These are phyloP conservation scores for Ptychoptera albimana DNA, from an alignment of 2,888 invertebrate species.

Conservation along the genomic window DNA sequence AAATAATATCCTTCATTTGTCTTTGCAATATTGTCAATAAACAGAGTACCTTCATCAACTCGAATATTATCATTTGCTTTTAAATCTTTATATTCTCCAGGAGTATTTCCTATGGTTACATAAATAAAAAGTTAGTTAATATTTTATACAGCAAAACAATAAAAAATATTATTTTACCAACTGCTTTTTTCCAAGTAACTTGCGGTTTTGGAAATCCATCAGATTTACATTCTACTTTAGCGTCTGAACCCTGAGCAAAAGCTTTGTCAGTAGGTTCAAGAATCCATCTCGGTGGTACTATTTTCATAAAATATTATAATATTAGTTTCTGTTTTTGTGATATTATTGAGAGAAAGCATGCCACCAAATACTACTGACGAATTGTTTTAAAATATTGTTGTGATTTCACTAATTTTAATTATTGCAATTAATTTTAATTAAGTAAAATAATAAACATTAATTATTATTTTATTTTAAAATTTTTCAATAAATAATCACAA, in stretches of 20 bases:
- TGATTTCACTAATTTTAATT: no score
- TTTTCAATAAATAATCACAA: no score
- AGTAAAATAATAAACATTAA: no score
- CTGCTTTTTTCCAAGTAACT: slow-evolving; percentile 90
- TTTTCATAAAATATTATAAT: not conserved
- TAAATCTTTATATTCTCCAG: slow-evolving; percentile 85
- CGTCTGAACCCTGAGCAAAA: slow-evolving; percentile 87
- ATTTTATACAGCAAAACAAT: not conserved
- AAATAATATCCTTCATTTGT: slow-evolving; percentile 88
- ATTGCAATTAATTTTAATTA: no score
- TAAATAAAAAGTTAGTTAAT: slow-evolving; percentile 2
- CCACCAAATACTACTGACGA: not conserved
- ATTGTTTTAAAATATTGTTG: not conserved
- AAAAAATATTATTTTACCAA: slow-evolving; percentile 46
- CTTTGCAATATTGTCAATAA: slow-evolving; percentile 81
- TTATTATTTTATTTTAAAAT: no score
- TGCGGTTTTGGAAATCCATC: slow-evolving; percentile 90
- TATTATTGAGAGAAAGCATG: no score
- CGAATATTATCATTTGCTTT: slow-evolving; percentile 82
- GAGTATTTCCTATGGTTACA: slow-evolving; percentile 54
- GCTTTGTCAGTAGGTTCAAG: slow-evolving; percentile 89
- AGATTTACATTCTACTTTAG: slow-evolving; percentile 88
- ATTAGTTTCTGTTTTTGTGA: no score
- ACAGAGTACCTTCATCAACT: slow-evolving; percentile 85
- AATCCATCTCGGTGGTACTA: slow-evolving; percentile 92